Evolutionary conservation across 1,140 invertebrate species (phyloP), one percentile per base, ranked within the genome.

Genomic region (Leptinotarsa undecemlineata): DNA sequence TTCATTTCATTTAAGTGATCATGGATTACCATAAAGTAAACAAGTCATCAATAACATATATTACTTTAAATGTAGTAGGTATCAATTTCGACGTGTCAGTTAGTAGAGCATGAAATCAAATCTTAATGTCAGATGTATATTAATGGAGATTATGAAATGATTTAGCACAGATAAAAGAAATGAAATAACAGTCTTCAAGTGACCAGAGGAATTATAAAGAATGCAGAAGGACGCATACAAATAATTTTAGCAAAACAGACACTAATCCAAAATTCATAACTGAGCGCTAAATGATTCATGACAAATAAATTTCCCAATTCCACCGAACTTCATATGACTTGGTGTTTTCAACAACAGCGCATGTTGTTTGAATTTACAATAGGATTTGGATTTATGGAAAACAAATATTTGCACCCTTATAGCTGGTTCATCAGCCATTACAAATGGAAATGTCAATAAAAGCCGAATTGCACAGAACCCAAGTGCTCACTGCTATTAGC

Each of bases 391-490:
- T 48, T 69, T 48, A 69, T 69, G 68, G 68, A 69, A 69, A 48
- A 69, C 68, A 69, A 69, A 69, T 69, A 69, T 69, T 69, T 69
- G 68, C 68, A 57, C 42, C 68, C 48, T 13, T 19, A 69, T 48
- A 20, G 42, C 8, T 23, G 42, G n/a, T 69, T 48, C n/a, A 69
- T 69, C 48, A 69, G 68, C 48, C 42, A 42, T n/a, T 51, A n/a
- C 19, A 69, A 69, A 69, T 23, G 42, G 19, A 42, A 69, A 69
- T 69, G 20, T 69, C 68, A 67, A 67, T 42, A 67, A 23, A 67
- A 15, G 19, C 23, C 26, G 42, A 67, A 67, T 26, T 67, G 64
- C 64, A 67, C n/a, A 17, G 23, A 67, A 67, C 64, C 19, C 21
- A n/a, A 23, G 26, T 67, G 64, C 42, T 67, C 26, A 67, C 64